Percentiles rank a stretch among this genome's conserved stretches.
Evolutionary conservation across 2,113 vertebrate genomes (phyloP).

Genomic region (Calidris pygmaea): DNA sequence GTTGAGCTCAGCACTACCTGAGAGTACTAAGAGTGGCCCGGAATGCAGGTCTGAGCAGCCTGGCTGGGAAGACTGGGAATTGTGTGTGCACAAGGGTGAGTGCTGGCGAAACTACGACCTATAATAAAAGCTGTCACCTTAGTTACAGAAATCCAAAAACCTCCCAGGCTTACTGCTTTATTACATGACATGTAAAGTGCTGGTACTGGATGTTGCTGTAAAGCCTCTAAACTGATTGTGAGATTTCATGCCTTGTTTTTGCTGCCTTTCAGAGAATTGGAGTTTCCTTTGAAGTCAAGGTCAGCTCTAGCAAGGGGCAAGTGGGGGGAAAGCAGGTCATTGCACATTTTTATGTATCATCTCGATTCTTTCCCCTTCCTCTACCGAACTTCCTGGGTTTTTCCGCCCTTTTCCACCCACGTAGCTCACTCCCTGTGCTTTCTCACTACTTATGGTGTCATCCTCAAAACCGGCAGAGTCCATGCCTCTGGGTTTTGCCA

Average conservation of each 20-base stretch:
- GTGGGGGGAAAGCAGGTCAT: neutral
- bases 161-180: neutral
- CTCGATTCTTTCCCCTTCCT: neutral
- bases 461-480: neutral
- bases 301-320: neutral
- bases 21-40: accelerated
- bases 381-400: neutral
- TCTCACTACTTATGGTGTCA: accelerated
- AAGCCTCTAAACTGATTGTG: neutral
- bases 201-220: neutral
- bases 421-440: neutral
- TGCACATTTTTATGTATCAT: neutral
- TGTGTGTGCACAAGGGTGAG: neutral
- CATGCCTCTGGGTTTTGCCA: accelerated
- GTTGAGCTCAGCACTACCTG: neutral
- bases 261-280: neutral
- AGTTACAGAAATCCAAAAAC: neutral
- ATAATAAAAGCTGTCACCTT: neutral
- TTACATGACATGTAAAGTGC: neutral
- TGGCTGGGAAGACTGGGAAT: neutral
- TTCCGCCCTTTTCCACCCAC: neutral
- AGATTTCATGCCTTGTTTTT: neutral
- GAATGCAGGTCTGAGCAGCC: neutral
- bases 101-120: neutral
- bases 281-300: neutral